Base-by-base conservation (phyloP, 2,797 vertebrate species). In the Atherinosoma microstoma region DNA sequence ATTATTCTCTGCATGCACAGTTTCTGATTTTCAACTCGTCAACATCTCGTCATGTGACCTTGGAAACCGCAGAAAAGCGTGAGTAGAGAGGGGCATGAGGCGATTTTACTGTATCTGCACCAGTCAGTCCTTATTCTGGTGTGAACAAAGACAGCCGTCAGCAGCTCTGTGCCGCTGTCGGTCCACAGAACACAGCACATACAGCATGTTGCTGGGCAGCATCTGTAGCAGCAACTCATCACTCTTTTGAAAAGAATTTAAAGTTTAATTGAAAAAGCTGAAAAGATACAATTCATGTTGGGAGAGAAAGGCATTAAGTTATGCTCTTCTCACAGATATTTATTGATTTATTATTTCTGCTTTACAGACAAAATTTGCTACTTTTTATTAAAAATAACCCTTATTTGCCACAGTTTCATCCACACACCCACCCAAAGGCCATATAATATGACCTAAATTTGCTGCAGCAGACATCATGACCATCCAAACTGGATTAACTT, bases 401-500 rank as follows among this genome's bases (percentile, higher is more conserved):
- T 47, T 13, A 6, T 42, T 42, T 42, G 16, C 15, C 18, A 6
- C 6, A 47, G 6, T 47, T n/a, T n/a, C 45, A 56, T 8, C 20
- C 45, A 56, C 13, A 63, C 11, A 3, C 36, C 2, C n/a, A 18
- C 22, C 20, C 5, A 36, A 11, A 20, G 20, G 42, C 42, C 42
- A 20, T 18, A 6, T 2, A 12, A 16, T 34, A 49, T n/a, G 0
- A 0, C 6, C 24, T 0, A 2, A 4, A 65, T 38, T 0, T 38
- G 1, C 8, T 3, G 6, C 40, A 11, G 22, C 1, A 27, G 42
- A n/a, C 0, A 7, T 3, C 38, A 24, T 0, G 40, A 16, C 22
- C 34, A 47, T 35, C 22, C 42, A 24, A 58, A 57, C 18, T 1
- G 51, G 6, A 29, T 10, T 2, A 1, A 42, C 34, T 32, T 56